Base-by-base conservation (phyloP, 2,113 vertebrate genomes). In the Glareola pratincola region DNA sequence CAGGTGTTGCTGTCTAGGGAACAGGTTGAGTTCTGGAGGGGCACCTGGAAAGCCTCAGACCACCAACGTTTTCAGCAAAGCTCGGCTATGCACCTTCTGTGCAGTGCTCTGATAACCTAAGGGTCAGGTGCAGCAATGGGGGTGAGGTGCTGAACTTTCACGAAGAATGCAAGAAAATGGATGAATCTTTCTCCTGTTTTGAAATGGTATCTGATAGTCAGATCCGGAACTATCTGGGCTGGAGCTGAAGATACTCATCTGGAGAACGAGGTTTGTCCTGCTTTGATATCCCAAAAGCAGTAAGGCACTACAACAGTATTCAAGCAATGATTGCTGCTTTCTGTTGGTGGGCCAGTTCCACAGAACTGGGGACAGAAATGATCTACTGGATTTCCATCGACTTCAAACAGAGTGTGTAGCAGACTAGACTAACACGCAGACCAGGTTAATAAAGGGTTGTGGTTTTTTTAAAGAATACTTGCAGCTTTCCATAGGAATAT, bases 1-100 rank as follows among this genome's bases (percentile, higher is more conserved):
- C 92, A 97, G 96, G 91, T 97, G 93, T 66, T 97, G 41, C 77
- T 91, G 89, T 83, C 87, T 73, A 71, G 77, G 88, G 93, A 90
- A 53, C 84, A 91, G 83, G 45, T 50, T 93, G 91, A 91, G 26
- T 63, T 92, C 85, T 89, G 56, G n/a, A 73, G 75, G 59, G 54
- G 39, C 91, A 95, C 75, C 84, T 97, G 91, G 81, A 90, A 94
- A 95, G 21, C n/a, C 47, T 88, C 92, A 96, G 91, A 93, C 78
- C 87, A 95, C 89, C 81, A 85, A 21, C 3, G 1, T 32, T 64
- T 91, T 81, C 71, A 91, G 77, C 34, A 77, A 66, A 67, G 43
- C 23, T 71, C 56, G 84, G 11, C 67, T 87, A 24, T 20, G 10
- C 24, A 43, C 57, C 89, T 97, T 68, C 76, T 79, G 57, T 90